Evolutionary conservation across 2,113 vertebrate genomes (phyloP), one percentile per base, ranked within the genome.

Genomic region (Bambusicola thoracicus): DNA sequence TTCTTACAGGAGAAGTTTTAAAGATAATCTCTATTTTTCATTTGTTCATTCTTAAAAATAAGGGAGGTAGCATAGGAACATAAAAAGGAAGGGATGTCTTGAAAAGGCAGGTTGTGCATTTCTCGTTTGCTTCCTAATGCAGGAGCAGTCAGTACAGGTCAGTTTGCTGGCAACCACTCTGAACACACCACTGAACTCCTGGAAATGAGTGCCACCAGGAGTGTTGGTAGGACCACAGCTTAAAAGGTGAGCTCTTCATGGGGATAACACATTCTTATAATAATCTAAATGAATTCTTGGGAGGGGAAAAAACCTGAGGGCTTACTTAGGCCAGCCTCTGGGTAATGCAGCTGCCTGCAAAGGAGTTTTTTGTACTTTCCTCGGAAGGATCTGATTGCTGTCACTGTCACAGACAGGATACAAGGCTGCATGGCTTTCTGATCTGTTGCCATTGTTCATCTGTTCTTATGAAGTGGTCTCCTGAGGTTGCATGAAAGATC

Each of bases 371-470:
- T 87, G 91, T 73, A 13, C 89, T 87, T 91, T 83, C 43, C 87
- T 87, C 0, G 6, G 79, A 80, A 93, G 65, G 84, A 70, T 38
- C 67, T 51, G 65, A 69, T 40, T 27, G 90, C 85, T 75, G 82
- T 83, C 85, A 11, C 75, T 83, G 90, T 82, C 92, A 46, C 82
- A 80, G 85, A 36, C 89, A 91, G 92, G 87, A 92, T 89, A 61
- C 81, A 13, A 21, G 49, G 5, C 55, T 41, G 40, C 69, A 40
- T 1, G 40, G 30, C 51, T 66, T 93, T 90, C 77, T 85, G 84
- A 80, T 92, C 78, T 69, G 10, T 41, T 91, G 78, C 77, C 81
- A 46, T 90, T 92, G 81, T 96, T 95, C 73, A 65, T 5, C 0
- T 68, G 61, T 11, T 76, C 68, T 80, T 74, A 43, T 41, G 62